phyloP scores from a whole-genome alignment of 2,888 invertebrate species.

The Parnassius mnemosyne region DNA sequence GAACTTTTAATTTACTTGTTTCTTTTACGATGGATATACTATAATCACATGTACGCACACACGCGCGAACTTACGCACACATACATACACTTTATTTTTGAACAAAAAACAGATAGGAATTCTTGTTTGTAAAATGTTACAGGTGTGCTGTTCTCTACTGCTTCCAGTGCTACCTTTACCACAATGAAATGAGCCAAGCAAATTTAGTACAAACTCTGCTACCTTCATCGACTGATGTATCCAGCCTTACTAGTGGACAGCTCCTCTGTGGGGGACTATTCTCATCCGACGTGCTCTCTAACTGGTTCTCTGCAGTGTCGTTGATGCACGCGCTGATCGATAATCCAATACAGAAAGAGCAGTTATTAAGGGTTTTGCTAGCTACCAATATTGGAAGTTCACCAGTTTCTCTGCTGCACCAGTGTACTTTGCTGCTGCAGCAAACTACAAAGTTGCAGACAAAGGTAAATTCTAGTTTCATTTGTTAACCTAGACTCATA shows the following conservation, averaged over 20 bases:
- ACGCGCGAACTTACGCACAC: too few species aligned
- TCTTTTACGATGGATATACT: too few species aligned
- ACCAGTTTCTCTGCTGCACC: conserved; percentile 94
- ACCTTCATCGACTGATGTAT: conserved; percentile 90
- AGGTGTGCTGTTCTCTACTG: conserved; percentile 98
- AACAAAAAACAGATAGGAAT: too few species aligned
- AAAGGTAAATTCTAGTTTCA: conserved; percentile 70
- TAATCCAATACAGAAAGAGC: conserved; percentile 92
- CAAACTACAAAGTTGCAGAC: conserved; percentile 89
- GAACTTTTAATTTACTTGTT: too few species aligned
- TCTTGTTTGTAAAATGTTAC: conserved; percentile 19
- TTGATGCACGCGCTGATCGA: conserved; percentile 94
- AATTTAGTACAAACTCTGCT: conserved; percentile 94
- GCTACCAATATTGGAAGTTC: conserved; percentile 91
- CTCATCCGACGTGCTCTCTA: conserved; percentile 91
- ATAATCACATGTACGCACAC: too few species aligned
- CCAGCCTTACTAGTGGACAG: conserved; percentile 89
- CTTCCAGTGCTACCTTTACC: conserved; percentile 96
- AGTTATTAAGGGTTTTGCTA: conserved; percentile 93
- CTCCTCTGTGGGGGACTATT: conserved; percentile 95
- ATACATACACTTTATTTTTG: too few species aligned
- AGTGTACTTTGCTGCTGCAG: conserved; percentile 91
- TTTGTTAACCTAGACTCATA: too few species aligned
- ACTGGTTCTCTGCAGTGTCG: conserved; percentile 97
- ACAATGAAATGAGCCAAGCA: conserved; percentile 94